Base-by-base conservation (phyloP, 1,140 invertebrate species). In the Chelonus insularis region DNA sequence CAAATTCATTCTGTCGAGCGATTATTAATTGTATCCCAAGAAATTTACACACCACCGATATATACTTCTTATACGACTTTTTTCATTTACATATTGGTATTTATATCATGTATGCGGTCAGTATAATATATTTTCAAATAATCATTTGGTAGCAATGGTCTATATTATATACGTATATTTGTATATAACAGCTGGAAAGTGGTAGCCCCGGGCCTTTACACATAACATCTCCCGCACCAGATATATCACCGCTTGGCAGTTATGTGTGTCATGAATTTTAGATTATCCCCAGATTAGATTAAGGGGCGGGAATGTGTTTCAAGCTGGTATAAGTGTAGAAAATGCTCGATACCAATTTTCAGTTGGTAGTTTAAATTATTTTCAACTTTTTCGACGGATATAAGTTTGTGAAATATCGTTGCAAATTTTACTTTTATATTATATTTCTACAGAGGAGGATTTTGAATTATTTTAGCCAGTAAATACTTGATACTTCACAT, bases 251-350 rank as follows among this genome's bases (percentile, higher is more conserved):
- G 76, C 73, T 74, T 78, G 76, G 76, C 76, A 78, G 74, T 78
- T 78, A 78, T 78, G 75, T 77, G 75, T 77, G 75, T 77, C 76
- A 78, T 78, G 76, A 78, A 78, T 78, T 78, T 78, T 78, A 73
- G 74, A 78, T 78, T 78, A 77, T 78, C 71, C 74, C 71, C 60
- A 75, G 76, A 78, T 78, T 78, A 78, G 75, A 78, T 78, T 78
- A 78, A 77, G 74, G 75, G 73, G 45, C 45, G 36, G 20, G 12
- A 57, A 32, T n/a, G 11, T 21, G n/a, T 20, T 51, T 16, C 20
- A 37, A n/a, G 14, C 2, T 25, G n/a, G n/a, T 50, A 45, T 45
- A 45, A 20, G 12, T n/a, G 5, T 20, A 11, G n/a, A 14, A 18
- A 45, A 12, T 6, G 47, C 14, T 50, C 47, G 9, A 50, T 50